Evolutionary conservation across 2,113 vertebrate species (phyloP).

Genomic region (Rhineura floridana): DNA sequence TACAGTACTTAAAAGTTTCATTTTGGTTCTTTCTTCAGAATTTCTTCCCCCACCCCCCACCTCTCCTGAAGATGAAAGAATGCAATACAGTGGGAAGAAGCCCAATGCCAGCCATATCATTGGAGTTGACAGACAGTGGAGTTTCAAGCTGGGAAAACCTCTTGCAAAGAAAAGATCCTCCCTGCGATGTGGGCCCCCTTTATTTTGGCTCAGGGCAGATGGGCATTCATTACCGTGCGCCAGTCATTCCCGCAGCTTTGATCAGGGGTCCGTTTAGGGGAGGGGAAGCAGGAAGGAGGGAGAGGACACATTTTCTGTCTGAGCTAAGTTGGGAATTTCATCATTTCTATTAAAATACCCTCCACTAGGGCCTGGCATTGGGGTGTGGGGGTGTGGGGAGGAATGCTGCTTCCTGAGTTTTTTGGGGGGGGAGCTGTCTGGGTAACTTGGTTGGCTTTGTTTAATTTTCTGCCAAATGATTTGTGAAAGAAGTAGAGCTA

Average conservation of each 20-base stretch:
- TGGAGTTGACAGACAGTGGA: slow-evolving; percentile 45
- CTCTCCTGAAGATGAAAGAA: slow-evolving; percentile 45
- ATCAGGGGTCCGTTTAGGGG: slow-evolving; percentile 27
- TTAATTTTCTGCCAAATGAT: not conserved
- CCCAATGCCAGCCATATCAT: slow-evolving; percentile 40
- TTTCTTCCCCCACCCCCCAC: not conserved
- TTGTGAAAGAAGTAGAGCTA: not conserved
- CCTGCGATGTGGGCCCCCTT: fast-evolving
- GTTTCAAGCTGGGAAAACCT: slow-evolving; percentile 33
- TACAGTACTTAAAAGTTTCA: slow-evolving; percentile 47
- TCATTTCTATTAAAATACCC: not conserved
- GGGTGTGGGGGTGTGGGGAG: no score
- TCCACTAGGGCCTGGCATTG: not conserved
- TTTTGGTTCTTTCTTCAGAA: slow-evolving; percentile 43
- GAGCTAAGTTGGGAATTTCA: slow-evolving; percentile 23
- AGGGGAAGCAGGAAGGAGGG: not conserved
- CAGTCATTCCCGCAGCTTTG: not conserved
- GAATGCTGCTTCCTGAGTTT: not conserved
- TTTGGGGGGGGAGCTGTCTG: not conserved
- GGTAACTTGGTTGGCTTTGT: not conserved
- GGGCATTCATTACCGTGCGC: slow-evolving; percentile 23
- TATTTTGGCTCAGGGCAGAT: slow-evolving; percentile 25
- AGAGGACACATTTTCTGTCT: slow-evolving; percentile 25
- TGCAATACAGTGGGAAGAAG: slow-evolving; percentile 3
- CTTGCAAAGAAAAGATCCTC: fast-evolving